Evolutionary conservation across 2,113 vertebrate species (phyloP).

Genomic region (Erythrocercus mccallii): DNA sequence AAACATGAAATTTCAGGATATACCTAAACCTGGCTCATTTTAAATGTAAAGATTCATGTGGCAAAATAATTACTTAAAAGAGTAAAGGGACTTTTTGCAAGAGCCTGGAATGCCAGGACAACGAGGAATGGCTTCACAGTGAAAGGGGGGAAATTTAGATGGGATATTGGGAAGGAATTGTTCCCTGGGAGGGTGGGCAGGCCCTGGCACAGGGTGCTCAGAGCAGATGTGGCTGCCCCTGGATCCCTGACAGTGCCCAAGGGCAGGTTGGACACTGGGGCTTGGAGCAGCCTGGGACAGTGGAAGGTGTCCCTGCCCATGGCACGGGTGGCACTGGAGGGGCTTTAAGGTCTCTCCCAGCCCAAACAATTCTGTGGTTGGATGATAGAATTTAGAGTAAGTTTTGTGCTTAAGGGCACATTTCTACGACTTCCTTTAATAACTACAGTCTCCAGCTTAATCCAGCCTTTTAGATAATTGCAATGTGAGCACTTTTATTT

Average conservation of each 20-base stretch:
- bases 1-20: neutral
- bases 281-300: neutral
- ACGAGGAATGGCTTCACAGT: neutral
- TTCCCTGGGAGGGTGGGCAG: neutral
- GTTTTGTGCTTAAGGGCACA: neutral
- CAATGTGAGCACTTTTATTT: conserved; percentile 23
- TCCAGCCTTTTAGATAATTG: conserved; percentile 40
- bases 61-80: conserved; percentile 5
- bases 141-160: neutral
- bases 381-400: conserved; percentile 28
- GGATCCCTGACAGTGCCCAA: neutral
- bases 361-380: neutral
- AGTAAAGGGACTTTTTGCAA: neutral
- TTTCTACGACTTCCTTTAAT: conserved; percentile 62
- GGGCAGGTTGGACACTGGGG: neutral
- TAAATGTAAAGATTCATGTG: conserved; percentile 40
- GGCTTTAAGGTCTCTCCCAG: neutral
- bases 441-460: conserved; percentile 2
- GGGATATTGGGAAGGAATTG: neutral
- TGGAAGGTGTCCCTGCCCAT: neutral
- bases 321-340: neutral
- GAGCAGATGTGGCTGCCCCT: neutral
- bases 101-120: neutral
- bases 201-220: neutral
- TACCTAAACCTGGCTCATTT: neutral